Evolutionary conservation across 1,140 invertebrate species (phyloP), one percentile per base, ranked within the genome.

Genomic region (Drosophila orena): DNA sequence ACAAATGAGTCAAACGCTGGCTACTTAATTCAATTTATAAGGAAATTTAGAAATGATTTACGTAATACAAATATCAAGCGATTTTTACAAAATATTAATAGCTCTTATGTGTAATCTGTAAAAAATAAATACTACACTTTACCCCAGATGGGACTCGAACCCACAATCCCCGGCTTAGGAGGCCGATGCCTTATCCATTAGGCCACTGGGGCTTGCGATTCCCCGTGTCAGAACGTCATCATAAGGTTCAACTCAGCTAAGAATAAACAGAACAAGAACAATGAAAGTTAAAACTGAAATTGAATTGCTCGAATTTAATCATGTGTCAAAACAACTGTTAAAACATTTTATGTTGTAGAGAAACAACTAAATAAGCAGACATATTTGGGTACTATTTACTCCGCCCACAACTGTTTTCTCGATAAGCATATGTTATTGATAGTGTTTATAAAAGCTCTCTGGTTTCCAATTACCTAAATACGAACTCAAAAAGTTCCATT

Each of bases 171-270:
- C 62, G 62, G 62, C 62, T 65, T 65, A 65, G 62, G 62, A 65
- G 62, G 62, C 62, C 62, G 62, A 66, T 66, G 62, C 62, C 62
- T 66, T 70, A 70, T 70, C 69, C 69, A 72, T 72, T 72, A 72
- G 53, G 69, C 69, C 69, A 72, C 69, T 72, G 69, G 69, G 66
- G 69, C 69, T 12, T 52, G 53, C n/a, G 22, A 0, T 4, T 4
- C 1, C 0, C 0, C 10, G 5, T 30, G 66, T 4, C 53, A 35
- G 8, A 72, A 17, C 17, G 24, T 10, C 0, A n/a, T 34, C 27
- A 27, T 24, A 4, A 52, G 10, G 0, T 4, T 0, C 17, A 1
- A 4, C 17, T 2, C 2, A 2, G 0, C 30, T 37, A 4, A 38
- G 34, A 38, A 38, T n/a, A 22, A 2, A 8, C 2, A 47, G 37